Conservation (phyloP, 2,797 vertebrate species). For the Harpagifer antarcticus region DNA sequence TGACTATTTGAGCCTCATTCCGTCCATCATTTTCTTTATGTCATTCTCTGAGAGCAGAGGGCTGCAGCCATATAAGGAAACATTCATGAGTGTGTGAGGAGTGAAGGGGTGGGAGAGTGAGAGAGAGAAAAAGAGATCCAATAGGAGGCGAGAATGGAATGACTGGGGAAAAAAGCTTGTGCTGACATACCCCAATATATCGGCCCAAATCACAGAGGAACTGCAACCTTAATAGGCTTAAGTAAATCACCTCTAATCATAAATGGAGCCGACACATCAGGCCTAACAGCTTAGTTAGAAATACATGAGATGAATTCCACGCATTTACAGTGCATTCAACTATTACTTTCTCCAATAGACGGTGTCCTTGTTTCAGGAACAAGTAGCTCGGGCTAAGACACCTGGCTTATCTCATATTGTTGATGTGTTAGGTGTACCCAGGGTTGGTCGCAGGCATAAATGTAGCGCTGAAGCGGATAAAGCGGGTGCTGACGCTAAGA, state of each 20-base stretch:
- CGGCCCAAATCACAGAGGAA: slow-evolving; percentile 40
- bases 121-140: slow-evolving; percentile 45
- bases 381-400: slow-evolving; percentile 27
- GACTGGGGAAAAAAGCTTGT: slow-evolving; percentile 43
- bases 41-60: slow-evolving; percentile 64
- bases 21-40: slow-evolving; percentile 55
- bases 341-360: slow-evolving; percentile 9
- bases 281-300: slow-evolving; percentile 18
- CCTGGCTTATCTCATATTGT: slow-evolving; percentile 46
- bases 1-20: slow-evolving; percentile 56
- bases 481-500: slow-evolving; percentile 28
- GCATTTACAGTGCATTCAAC: slow-evolving; percentile 18
- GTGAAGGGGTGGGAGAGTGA: slow-evolving; percentile 56
- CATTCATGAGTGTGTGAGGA: slow-evolving; percentile 62
- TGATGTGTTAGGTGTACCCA: slow-evolving; percentile 39
- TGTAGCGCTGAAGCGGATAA: slow-evolving; percentile 22
- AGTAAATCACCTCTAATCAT: slow-evolving; percentile 59
- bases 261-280: slow-evolving; percentile 42
- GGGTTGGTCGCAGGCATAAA: slow-evolving; percentile 53
- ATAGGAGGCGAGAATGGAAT: slow-evolving; percentile 57
- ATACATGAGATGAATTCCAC: slow-evolving; percentile 36
- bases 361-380: slow-evolving; percentile 30
- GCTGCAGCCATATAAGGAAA: slow-evolving; percentile 82
- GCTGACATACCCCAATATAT: slow-evolving; percentile 45
- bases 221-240: slow-evolving; percentile 48